Evolutionary conservation across 1,140 invertebrate genomes (phyloP), one percentile per base, ranked within the genome.

Genomic region (Cotesia glomerata): DNA sequence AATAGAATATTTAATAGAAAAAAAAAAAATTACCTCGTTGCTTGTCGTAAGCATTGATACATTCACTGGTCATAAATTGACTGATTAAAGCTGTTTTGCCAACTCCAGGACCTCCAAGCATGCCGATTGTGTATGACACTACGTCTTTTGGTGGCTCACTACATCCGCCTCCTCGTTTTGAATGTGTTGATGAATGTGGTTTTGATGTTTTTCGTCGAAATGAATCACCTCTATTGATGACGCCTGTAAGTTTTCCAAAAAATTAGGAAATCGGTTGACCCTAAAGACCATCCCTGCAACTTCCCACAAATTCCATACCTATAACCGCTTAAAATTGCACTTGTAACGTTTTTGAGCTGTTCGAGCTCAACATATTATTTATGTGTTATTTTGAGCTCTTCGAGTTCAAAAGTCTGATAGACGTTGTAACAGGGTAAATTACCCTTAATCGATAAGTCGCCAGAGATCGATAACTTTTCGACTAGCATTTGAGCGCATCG

Each of bases 21-120:
- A n/a, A 77, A 88, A 56, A 13, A 68, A n/a, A 77, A 88, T 89
- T 71, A 93, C 93, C 92, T 87, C 90, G 90, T 77, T 92, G 92
- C 76, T 92, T 89, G 75, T 97, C 95, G 80, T 97, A 96, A 16
- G 95, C 94, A 81, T 97, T 97, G 80, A 97, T 97, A 80, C 95
- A 96, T 80, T 98, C 96, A 64, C 95, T 97, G 49, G 96, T 97
- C 90, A 96, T 94, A 81, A 98, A 98, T 87, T 98, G 96, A 74
- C 93, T 93, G 76, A 95, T 91, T 1, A 98, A 89, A 13, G 95
- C 92, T 0, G 96, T 94, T 86, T 97, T 98, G 16, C 96, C 96
- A 5, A 97, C 96, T 0, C 95, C 96, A 5, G 91, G 89, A 0
- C 93, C 91, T 0, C 96, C 96, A 4, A 97, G 84, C 86, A 98